Evolutionary conservation across 2,113 vertebrate genomes (phyloP).

Genomic region (Seriola rivoliana): DNA sequence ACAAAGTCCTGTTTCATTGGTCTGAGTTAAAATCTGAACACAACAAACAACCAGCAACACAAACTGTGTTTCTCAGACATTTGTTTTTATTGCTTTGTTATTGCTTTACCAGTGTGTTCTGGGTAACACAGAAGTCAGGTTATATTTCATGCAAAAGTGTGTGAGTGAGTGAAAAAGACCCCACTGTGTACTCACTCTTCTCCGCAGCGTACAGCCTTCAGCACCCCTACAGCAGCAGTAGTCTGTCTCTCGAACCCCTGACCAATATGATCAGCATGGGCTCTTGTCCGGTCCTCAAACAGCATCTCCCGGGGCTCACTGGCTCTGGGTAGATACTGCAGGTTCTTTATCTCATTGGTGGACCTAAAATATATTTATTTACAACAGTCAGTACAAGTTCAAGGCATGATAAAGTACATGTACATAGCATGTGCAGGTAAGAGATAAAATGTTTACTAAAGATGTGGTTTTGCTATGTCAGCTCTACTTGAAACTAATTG

Average conservation of each 20-base stretch:
- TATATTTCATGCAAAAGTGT: neutral
- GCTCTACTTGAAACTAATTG: neutral
- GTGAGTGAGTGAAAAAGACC: neutral
- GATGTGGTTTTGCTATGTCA: neutral
- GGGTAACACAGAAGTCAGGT: neutral
- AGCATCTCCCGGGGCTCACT: conserved; percentile 98
- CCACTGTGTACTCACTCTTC: conserved; percentile 87
- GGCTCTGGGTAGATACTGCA: conserved; percentile 98
- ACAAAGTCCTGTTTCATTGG: conserved; percentile 9
- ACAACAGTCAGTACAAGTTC: conserved; percentile 4
- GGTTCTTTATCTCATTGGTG: conserved; percentile 99
- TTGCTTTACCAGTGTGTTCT: neutral
- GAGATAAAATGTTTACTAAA: neutral
- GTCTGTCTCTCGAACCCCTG: conserved; percentile 98
- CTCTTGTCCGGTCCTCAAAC: conserved; percentile 97
- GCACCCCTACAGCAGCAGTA: conserved; percentile 96
- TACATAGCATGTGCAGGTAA: neutral
- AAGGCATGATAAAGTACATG: neutral
- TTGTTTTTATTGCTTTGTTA: too few species aligned
- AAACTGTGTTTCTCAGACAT: neutral
- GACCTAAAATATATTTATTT: conserved; percentile 85
- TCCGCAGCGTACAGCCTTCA: conserved; percentile 97
- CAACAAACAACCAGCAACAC: neutral
- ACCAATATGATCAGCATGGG: conserved; percentile 98
- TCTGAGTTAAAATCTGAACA: neutral